Base-by-base conservation (phyloP, 2,113 vertebrate genomes). In the Ptilonorhynchus violaceus region DNA sequence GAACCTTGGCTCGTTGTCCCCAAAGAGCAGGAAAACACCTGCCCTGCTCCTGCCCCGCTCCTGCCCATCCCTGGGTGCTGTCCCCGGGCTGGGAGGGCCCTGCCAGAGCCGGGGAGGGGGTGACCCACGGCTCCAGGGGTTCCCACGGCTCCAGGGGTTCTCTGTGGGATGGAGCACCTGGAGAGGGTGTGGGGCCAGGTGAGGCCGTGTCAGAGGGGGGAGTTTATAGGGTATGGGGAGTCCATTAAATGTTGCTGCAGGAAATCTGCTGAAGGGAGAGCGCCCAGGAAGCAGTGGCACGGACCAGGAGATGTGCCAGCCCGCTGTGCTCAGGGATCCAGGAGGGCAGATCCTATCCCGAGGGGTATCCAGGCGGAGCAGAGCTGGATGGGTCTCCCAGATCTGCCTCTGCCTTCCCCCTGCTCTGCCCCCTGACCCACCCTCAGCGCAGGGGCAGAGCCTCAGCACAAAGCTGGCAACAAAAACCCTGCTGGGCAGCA, bases 111-210 rank as follows among this genome's bases (percentile, higher is more conserved):
- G 2, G 27, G 22, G 33, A 59, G 21, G 30, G 77, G 37, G 17
- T 75, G n/a, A 49, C 15, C 8, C 7, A 3, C 28, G 52, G 39
- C 41, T 60, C 58, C 46, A 28, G 37, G 9, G 21, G 4, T 25
- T 72, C 64, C 7, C 7, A 3, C 28, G 52, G 39, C 41, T 60
- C 58, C 46, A 28, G 37, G 9, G 21, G 4, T 25, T 72, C 64
- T 6, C 10, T 42, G 27, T 24, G 44, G 3, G 0, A 23, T 37
- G 25, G 25, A 33, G 21, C 60, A 16, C 7, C 17, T n/a, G 4
- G 12, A 69, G n/a, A 75, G n/a, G 2, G 0, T n/a, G 7, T 14
- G 11, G 35, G 46, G 30, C 1, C 0, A 56, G 52, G 41, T 55
- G 33, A 60, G 55, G 59, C 21, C 69, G 9, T 37, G 35, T 22